These are phyloP conservation scores for Cephus nigrinus DNA, from an alignment of 2,888 invertebrate genomes.

Conservation along the genomic window DNA sequence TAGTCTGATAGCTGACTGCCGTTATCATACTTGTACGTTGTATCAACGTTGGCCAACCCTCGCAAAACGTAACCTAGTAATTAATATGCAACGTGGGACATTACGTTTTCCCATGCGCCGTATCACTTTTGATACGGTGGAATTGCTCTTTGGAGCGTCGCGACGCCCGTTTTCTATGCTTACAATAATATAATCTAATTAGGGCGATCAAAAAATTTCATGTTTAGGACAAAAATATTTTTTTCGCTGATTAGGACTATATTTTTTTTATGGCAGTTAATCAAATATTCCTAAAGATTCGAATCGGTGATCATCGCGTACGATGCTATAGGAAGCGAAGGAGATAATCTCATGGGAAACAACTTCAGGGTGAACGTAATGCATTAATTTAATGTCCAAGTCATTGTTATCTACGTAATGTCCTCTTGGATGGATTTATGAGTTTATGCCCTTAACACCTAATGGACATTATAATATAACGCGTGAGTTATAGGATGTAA, in stretches of 20 bases:
- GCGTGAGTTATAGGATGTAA: neutral
- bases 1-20: neutral
- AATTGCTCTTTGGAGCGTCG: neutral
- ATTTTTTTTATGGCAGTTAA: neutral
- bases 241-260: neutral
- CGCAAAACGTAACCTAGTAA: slow-evolving; percentile 4
- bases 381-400: neutral
- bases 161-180: neutral
- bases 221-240: neutral
- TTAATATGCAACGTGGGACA: neutral
- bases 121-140: neutral
- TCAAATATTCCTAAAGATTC: neutral
- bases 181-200: neutral
- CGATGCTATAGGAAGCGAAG: neutral
- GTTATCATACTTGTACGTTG: neutral
- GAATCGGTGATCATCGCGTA: neutral
- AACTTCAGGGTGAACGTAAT: neutral
- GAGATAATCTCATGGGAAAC: neutral
- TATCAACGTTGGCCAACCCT: neutral
- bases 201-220: neutral
- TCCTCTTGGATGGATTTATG: neutral
- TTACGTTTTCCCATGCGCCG: neutral
- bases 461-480: neutral
- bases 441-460: neutral
- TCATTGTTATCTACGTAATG: neutral